A percentile compares a stretch with the other conserved stretches of the same genome.
Evolutionary conservation across 2,113 vertebrate species (phyloP).

Genomic region (Apodemus sylvaticus): DNA sequence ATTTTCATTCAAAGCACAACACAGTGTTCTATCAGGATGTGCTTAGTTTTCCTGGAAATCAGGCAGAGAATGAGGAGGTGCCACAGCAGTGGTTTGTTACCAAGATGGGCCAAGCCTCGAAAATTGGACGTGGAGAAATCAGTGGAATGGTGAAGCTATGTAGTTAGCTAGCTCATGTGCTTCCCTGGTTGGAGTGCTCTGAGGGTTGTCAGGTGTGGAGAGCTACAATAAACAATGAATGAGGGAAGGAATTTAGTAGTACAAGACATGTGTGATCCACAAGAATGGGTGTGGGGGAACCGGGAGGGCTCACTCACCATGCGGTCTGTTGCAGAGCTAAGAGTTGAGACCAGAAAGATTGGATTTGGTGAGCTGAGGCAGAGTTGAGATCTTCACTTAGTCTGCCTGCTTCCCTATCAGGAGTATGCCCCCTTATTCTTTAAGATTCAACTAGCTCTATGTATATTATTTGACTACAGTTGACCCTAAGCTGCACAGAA

Average conservation of each 20-base stretch:
- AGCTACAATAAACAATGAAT: background rate
- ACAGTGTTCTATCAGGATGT: background rate
- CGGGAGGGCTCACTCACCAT: background rate
- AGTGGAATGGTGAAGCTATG: too few relatives aligned
- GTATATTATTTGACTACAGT: background rate
- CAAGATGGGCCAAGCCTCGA: background rate
- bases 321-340: background rate
- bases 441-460: background rate
- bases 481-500: background rate
- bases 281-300: background rate
- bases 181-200: background rate
- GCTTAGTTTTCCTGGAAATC: background rate
- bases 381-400: background rate
- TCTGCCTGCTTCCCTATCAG: background rate
- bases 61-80: too few relatives aligned
- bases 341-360: background rate
- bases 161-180: too few relatives aligned
- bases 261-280: background rate
- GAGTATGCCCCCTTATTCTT: background rate
- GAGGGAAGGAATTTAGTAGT: background rate
- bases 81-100: background rate
- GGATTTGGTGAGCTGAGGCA: background rate
- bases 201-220: background rate
- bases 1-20: background rate
- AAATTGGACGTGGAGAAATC: background rate